A percentile compares a stretch with the other conserved stretches of the same genome.
phyloP scores from a whole-genome alignment of 2,888 invertebrate genomes.

The Agonopterix alstromeriana region DNA sequence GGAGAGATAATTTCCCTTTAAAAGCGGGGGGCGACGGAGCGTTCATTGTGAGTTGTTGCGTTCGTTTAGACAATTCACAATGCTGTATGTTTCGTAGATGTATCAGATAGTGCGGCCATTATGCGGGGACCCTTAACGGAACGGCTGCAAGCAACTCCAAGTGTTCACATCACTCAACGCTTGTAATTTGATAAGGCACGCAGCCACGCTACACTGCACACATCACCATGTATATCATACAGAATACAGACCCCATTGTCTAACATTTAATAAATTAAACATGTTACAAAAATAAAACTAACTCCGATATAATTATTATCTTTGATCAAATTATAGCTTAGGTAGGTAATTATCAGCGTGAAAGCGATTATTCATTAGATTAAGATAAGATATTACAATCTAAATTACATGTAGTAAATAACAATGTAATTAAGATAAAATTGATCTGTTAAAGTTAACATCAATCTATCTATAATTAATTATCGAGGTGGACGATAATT shows the following conservation, averaged over 20 bases:
- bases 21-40: slow-evolving; percentile 50
- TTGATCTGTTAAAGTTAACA: slow-evolving; percentile 7
- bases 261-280: slow-evolving; percentile 3
- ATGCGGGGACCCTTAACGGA: slow-evolving; percentile 52
- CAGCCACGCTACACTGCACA: slow-evolving; percentile 15
- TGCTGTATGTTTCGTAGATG: slow-evolving; percentile 40
- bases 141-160: slow-evolving; percentile 30
- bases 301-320: neutral
- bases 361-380: slow-evolving; percentile 8
- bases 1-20: slow-evolving; percentile 72
- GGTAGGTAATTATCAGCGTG: slow-evolving; percentile 10
- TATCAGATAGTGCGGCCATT: slow-evolving; percentile 52
- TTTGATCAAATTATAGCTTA: slow-evolving; percentile 8
- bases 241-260: slow-evolving; percentile 2
- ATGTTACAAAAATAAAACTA: slow-evolving; percentile 1
- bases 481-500: too few species aligned
- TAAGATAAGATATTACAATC: slow-evolving; percentile 4
- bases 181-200: slow-evolving; percentile 53
- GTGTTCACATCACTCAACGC: slow-evolving; percentile 44
- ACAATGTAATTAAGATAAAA: slow-evolving; percentile 12
- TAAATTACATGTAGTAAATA: slow-evolving; percentile 16
- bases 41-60: slow-evolving; percentile 61
- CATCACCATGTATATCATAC: neutral
- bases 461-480: slow-evolving; percentile 9
- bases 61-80: slow-evolving; percentile 67